These are phyloP conservation scores for Merodon equestris DNA, from an alignment of 2,888 invertebrate species.

Conservation along the genomic window DNA sequence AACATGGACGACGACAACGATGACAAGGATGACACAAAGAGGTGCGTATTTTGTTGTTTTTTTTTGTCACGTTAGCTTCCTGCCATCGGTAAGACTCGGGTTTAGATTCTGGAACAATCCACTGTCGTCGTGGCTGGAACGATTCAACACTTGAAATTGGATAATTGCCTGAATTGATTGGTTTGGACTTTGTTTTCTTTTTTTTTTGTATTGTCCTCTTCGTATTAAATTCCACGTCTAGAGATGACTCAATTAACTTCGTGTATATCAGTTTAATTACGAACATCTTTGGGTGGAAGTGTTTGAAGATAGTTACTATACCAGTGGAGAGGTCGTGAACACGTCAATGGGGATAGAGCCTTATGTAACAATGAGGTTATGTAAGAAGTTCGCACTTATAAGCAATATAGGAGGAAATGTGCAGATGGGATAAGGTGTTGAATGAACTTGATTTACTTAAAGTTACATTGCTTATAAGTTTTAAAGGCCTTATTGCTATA, in stretches of 20 bases:
- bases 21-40: conserved; percentile 90
- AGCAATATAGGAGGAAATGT: too few relatives aligned
- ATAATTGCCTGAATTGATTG: conserved; percentile 58
- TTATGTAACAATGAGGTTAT: too few relatives aligned
- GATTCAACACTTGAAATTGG: conserved; percentile 26
- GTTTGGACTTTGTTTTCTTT: conserved; percentile 4
- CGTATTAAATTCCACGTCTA: conserved; percentile 57
- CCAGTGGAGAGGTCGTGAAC: too few relatives aligned
- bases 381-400: too few relatives aligned
- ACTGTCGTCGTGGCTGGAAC: conserved; percentile 25
- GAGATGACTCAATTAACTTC: conserved; percentile 59
- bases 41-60: conserved; percentile 80
- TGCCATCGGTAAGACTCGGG: not conserved
- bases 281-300: too few relatives aligned
- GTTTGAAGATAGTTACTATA: too few relatives aligned
- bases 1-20: conserved; percentile 89
- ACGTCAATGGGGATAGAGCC: too few relatives aligned
- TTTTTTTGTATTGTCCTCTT: conserved; percentile 2
- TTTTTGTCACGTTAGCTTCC: not conserved
- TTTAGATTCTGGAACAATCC: conserved; percentile 9
- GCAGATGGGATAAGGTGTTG: too few relatives aligned
- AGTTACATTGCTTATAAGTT: too few relatives aligned
- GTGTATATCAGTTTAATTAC: not conserved
- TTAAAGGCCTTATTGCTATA: too few relatives aligned
- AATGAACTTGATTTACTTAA: too few relatives aligned